Evolutionary conservation across 2,113 vertebrate genomes (phyloP), one percentile per base, ranked within the genome.

Genomic region (Pantherophis guttatus): DNA sequence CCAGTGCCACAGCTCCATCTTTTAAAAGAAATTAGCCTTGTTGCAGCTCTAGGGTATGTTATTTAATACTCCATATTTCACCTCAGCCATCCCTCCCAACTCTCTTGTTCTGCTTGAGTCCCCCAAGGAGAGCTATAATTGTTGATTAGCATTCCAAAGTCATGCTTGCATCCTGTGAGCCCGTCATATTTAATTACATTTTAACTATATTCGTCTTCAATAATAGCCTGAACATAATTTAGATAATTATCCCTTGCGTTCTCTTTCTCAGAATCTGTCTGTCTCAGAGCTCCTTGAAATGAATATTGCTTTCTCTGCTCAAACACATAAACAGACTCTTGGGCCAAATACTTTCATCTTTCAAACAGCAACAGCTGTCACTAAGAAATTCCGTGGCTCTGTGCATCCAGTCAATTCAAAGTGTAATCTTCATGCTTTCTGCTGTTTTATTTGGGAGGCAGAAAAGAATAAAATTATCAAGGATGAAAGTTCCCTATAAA

Each of bases 121-220:
- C 98, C 97, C 97, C 95, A 96, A 96, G 97, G 98, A 97, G 97
- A 96, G 62, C 94, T 93, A 96, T 98, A 98, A 98, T 98, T 98
- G 96, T 98, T 97, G 97, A 98, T 98, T 98, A 98, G 97, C 97
- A 98, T 98, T 98, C 98, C 95, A 97, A 97, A 97, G 96, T 97
- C 97, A 97, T 86, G 96, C 97, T 96, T 97, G 96, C 97, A 98
- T 98, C 98, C 97, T 98, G 97, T 97, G 87, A 98, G 97, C 96
- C 97, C 96, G 96, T 98, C 98, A 98, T 97, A 97, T 97, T 98
- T 98, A 98, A 98, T 98, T 98, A 97, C 97, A 97, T 97, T 98
- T 98, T 98, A 98, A 98, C 97, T 98, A 98, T 97, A 98, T 98
- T 97, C 97, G 12, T 97, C 98, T 97, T 98, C 97, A 92, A 96